A percentile compares a stretch with the other conserved stretches of the same genome.
Conservation (phyloP, 1,140 invertebrate genomes). For the Eriocheir sinensis region DNA sequence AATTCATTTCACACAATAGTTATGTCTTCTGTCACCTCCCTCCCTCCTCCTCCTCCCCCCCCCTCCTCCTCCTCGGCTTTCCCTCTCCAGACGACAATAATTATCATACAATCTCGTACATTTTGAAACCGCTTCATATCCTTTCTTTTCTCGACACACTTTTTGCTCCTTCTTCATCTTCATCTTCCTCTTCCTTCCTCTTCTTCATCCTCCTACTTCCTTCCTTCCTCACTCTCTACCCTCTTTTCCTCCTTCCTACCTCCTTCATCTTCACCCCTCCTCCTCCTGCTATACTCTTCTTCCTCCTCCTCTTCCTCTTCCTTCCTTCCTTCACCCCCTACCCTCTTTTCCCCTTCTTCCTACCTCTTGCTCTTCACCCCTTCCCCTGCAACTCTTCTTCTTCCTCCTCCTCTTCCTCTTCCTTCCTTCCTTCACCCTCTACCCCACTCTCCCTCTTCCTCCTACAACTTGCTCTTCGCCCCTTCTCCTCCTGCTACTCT, state of each 20-base stretch:
- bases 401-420: neutral
- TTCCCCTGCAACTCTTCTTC: too few relatives aligned
- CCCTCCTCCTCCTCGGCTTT: constrained; percentile 12
- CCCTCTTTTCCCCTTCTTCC: too few relatives aligned
- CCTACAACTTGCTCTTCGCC: neutral
- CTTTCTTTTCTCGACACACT: neutral
- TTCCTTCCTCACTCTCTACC: neutral
- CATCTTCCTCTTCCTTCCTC: neutral
- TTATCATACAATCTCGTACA: constrained; percentile 5
- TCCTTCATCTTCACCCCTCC: too few relatives aligned
- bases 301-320: neutral
- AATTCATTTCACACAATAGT: neutral
- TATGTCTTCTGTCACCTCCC: neutral
- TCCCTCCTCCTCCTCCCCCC: too few relatives aligned
- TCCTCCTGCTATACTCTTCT: neutral
- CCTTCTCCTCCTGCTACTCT: too few relatives aligned
- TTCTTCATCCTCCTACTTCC: too few relatives aligned
- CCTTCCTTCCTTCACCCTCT: neutral
- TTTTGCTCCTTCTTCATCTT: neutral
- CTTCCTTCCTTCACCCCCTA: too few relatives aligned
- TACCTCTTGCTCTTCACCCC: too few relatives aligned
- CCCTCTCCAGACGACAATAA: neutral
- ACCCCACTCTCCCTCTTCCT: neutral
- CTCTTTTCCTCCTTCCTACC: neutral
- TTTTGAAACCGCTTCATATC: neutral